These are phyloP conservation scores for Cheirogaleus medius DNA, from an alignment of 2,113 vertebrate genomes.

Conservation along the genomic window DNA sequence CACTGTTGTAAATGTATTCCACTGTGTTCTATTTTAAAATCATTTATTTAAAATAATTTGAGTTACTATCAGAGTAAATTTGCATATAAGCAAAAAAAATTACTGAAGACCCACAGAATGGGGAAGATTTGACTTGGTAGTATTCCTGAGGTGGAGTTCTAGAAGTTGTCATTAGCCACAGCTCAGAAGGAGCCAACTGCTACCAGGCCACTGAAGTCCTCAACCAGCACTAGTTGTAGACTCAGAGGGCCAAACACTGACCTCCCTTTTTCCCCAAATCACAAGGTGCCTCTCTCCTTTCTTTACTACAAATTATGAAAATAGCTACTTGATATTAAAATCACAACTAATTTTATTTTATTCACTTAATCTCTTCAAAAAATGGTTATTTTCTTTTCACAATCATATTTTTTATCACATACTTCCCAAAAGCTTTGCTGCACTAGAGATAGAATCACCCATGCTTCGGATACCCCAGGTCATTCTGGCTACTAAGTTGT, in stretches of 20 bases:
- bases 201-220: background rate
- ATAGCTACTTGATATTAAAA: background rate
- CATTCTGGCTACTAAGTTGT: background rate
- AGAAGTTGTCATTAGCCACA: background rate
- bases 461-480: fast-evolving
- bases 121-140: background rate
- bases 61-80: background rate
- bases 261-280: background rate
- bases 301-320: background rate
- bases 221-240: fast-evolving
- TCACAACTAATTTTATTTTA: background rate
- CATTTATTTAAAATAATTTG: background rate
- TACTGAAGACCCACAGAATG: background rate
- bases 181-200: background rate
- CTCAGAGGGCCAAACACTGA: background rate
- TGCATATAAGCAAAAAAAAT: background rate
- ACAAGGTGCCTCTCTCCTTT: background rate
- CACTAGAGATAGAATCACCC: background rate
- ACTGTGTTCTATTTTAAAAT: background rate
- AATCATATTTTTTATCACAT: background rate
- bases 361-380: background rate
- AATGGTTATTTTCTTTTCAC: background rate
- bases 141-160: background rate
- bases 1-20: background rate
- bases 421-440: background rate